These are phyloP conservation scores for Montipora cactus DNA, from an alignment of 64 coral and sea anemone genomes.

Conservation along the genomic window DNA sequence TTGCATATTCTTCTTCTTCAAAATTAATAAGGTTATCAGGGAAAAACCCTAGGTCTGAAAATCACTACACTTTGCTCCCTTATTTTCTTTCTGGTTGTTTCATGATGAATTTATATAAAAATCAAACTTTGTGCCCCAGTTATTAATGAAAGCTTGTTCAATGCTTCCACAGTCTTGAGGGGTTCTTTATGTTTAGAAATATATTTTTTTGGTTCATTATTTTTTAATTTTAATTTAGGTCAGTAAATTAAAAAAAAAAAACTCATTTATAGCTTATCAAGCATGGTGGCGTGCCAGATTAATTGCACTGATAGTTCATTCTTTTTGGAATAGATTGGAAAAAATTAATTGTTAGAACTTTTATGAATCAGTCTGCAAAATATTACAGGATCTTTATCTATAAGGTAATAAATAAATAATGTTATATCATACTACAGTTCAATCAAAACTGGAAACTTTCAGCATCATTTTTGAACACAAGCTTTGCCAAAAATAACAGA, in stretches of 20 bases:
- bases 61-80: too few species aligned
- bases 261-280: neutral
- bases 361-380: neutral
- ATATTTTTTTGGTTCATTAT: neutral
- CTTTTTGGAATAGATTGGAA: neutral
- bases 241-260: neutral
- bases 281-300: neutral
- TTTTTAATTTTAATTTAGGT: neutral
- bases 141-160: too few species aligned
- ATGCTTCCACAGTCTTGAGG: too few species aligned
- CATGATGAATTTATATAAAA: too few species aligned
- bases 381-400: neutral
- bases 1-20: too few species aligned
- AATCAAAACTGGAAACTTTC: neutral
- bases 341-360: neutral
- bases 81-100: too few species aligned
- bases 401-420: conserved; percentile 1
- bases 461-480: neutral
- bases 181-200: neutral
- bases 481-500: conserved; percentile 8
- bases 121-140: too few species aligned
- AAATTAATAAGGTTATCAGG: too few species aligned
- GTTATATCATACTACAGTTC: neutral
- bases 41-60: too few species aligned
- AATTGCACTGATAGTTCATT: neutral